Evolutionary conservation across 2,888 invertebrate genomes (phyloP).

Genomic region (Norana najaformis): DNA sequence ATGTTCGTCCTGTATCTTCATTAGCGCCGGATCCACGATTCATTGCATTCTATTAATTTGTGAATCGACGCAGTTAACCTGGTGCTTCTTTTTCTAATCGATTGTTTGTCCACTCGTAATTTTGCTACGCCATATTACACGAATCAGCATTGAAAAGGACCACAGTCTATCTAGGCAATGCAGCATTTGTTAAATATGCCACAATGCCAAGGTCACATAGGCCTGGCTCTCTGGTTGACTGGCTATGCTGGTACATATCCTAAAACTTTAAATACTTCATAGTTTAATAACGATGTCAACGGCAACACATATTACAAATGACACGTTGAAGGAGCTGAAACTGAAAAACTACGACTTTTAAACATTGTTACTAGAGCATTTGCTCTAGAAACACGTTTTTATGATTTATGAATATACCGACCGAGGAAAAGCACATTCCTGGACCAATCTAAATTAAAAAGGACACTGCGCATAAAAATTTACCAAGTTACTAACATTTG

Average conservation of each 20-base stretch:
- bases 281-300: background rate
- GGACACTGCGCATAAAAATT: background rate
- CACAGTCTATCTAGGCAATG: background rate
- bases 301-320: background rate
- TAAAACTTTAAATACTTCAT: background rate
- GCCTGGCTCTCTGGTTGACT: background rate
- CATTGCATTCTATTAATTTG: background rate
- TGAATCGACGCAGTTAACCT: background rate
- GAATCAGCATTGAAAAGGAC: background rate
- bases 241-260: background rate
- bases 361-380: no score
- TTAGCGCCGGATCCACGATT: background rate
- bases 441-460: no score
- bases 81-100: background rate
- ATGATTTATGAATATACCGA: background rate
- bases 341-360: background rate
- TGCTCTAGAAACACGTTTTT: background rate
- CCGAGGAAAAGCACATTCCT: background rate
- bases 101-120: background rate
- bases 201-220: background rate
- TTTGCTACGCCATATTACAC: background rate
- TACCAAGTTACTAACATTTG: no score
- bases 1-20: background rate
- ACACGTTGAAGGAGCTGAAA: background rate
- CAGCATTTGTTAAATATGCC: background rate